Base-by-base conservation (phyloP, 2,797 vertebrate species). In the Enteromius thamalakanensis region DNA sequence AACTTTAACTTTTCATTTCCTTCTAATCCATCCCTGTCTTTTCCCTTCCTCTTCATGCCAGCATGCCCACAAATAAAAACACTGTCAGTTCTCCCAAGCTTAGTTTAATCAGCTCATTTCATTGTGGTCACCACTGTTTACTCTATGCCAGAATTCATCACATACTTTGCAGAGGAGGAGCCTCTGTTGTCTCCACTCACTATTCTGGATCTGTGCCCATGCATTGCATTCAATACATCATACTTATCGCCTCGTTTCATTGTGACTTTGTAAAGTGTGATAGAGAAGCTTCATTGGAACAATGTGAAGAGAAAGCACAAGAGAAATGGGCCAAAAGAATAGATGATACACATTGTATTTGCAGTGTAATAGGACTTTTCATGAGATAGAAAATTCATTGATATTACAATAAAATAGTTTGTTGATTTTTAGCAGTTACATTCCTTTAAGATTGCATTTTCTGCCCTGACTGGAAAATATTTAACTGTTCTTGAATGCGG, bases 41-140 rank as follows among this genome's bases (percentile, higher is more conserved):
- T 76, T 71, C 53, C 34, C 55, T 34, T 17, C 49, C 49, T 45
- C 34, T 60, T 55, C 37, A 65, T 60, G 34, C 23, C 62, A 79
- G 26, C 40, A 69, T 70, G 6, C 40, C 26, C 8, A 4, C 37
- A 85, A 85, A 77, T 81, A 85, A 76, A 82, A 74, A 67, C 75
- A 79, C 58, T 77, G 21, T 29, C 55, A 62, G 37, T 71, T 68
- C 79, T 81, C 79, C 49, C 42, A 23, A 55, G 40, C 29, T 72
- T 58, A 42, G 55, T 79, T 53, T 79, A 79, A 79, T 79, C 67
- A 84, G 26, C 29, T 55, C 32, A 32, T 15, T 82, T 67, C 58
- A 37, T 55, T 67, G 47, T 42, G 67, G 79, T 79, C 23, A 26
- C 26, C 51, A 7, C 8, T 40, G 67, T 83, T 78, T 83, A 62